Base-by-base conservation (phyloP, 37 sponge, comb jelly and placozoan genomes). In the Mnemiopsis leidyi region DNA sequence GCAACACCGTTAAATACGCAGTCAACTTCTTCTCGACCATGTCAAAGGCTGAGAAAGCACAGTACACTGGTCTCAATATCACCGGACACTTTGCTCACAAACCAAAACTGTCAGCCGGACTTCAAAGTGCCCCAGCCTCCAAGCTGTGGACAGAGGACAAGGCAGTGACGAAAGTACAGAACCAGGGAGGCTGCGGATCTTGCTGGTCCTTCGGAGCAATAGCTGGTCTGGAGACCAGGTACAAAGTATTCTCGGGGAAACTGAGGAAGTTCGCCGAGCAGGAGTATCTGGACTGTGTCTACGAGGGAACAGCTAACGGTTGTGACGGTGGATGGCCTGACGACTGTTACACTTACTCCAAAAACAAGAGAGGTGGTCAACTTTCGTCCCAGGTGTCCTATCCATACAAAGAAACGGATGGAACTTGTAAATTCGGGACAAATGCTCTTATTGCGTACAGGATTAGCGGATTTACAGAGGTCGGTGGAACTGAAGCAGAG, bases 261-360 rank as follows among this genome's bases (percentile, higher is more conserved):
- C 75, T 71, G 75, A n/a, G 75, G 75, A 71, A 71, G 30, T 71
- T 71, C 7, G 7, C 75, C 7, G 75, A 71, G 75, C 75, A 71
- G n/a, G 75, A 71, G 75, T 71, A 71, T 25, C 75, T 71, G 5
- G 75, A 71, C 75, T 71, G 75, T 18, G 75, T 71, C 75, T 71
- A 71, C 75, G 75, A 71, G 75, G 75, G 75, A 71, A 5, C 5
- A 25, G 20, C 3, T 7, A 18, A 71, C n/a, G 75, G 75, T 3
- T 71, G 75, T 18, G 3, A 71, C 7, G 75, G 75, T 5, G 75
- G 75, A 71, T 71, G 75, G 75, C 75, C 75, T 28, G 30, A 71
- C 30, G 75, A 71, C 30, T 13, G 30, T 7, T 71, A 71, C 30
- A 71, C 25, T 13, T 71, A 71, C 30, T 23, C n/a, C 20, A 25